These are phyloP conservation scores for Trichomalopsis sarcophagae DNA, from an alignment of 1,140 invertebrate species.

Conservation along the genomic window DNA sequence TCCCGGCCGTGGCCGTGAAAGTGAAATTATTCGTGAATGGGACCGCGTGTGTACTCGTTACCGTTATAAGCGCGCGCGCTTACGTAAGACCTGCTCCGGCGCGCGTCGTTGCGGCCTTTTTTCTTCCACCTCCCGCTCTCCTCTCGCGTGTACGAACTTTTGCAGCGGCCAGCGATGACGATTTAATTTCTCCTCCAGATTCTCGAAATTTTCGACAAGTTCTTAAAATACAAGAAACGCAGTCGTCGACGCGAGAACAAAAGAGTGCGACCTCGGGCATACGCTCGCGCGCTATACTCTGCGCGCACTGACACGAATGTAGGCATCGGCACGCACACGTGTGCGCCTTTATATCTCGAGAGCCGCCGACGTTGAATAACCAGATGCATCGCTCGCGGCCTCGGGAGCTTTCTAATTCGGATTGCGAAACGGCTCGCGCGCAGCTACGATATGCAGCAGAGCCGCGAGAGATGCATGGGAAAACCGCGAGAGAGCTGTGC, in stretches of 20 bases:
- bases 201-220: too few species aligned
- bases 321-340: background rate
- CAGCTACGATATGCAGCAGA: background rate
- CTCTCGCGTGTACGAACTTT: background rate
- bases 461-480: slow-evolving; percentile 31
- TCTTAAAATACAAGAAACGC: too few species aligned
- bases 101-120: background rate
- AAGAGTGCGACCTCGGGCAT: background rate
- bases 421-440: slow-evolving; percentile 21
- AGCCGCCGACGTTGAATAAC: slow-evolving; percentile 10
- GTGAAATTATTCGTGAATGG: slow-evolving; percentile 72
- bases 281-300: background rate
- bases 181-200: too few species aligned
- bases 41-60: slow-evolving; percentile 61
- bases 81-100: background rate
- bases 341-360: background rate
- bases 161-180: background rate
- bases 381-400: slow-evolving; percentile 39
- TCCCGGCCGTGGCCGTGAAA: slow-evolving; percentile 68
- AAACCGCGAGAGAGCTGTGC: slow-evolving; percentile 16
- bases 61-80: slow-evolving; percentile 43
- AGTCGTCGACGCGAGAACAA: background rate
- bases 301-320: background rate
- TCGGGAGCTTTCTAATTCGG: slow-evolving; percentile 47
- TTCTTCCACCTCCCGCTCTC: too few species aligned